Evolutionary conservation across 2,888 invertebrate genomes (phyloP), one percentile per base, ranked within the genome.

Genomic region (Diadegma fenestrale): DNA sequence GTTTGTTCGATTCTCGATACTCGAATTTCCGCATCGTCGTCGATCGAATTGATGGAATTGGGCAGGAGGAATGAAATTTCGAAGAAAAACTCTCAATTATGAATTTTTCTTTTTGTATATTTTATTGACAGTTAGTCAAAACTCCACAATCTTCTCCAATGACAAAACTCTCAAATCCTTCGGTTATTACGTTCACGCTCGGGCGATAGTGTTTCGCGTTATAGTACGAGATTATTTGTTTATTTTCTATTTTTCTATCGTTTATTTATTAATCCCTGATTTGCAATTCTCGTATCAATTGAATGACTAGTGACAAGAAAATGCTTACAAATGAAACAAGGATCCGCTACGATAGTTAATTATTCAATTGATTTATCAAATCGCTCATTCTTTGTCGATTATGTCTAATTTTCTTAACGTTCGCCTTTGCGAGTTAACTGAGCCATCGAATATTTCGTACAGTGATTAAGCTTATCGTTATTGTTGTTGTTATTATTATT

Each of bases 291-390:
- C 79, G 54, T 76, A 76, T 80, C 85, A 71, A 82, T 85, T 79
- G 54, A 82, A 82, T 85, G 85, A 85, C 85, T 85, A 85, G 85
- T 80, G 76, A 85, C 61, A 72, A 82, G 79, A 85, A 85, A 71
- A 85, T 82, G 58, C 81, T 71, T 80, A 61, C 63, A 48, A 69
- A 78, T 43, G 61, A 69, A 71, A 51, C 41, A 33, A 80, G 22
- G 30, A 73, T 19, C 41, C 51, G 48, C 26, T 64, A 64, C n/a
- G 17, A n/a, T 68, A 43, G n/a, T 43, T 45, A 30, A 45, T 69
- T 48, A 30, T 19, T 71, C 8, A 37, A 71, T 51, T 72, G 37
- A 72, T 73, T 61, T 26, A 26, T 51, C n/a, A 43, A 58, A 10
- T 58, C 22, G 3, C 22, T 22, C 26, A 26, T 26, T 58, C 26